phyloP scores from a whole-genome alignment of 2,888 invertebrate genomes.

The Lasioglossum villosulum region DNA sequence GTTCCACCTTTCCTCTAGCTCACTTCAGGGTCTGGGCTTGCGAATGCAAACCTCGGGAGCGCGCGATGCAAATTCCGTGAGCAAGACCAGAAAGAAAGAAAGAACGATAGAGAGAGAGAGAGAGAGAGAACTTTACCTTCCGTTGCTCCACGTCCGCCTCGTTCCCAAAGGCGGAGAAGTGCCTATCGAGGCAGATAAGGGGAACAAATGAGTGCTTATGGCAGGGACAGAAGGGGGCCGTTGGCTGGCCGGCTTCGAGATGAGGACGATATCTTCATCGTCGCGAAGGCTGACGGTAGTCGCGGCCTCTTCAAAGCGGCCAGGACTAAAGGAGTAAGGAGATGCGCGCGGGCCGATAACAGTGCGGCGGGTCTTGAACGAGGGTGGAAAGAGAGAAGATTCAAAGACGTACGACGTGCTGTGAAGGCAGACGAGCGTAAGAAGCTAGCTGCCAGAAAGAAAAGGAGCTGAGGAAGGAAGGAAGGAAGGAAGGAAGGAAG shows the following conservation, averaged over 20 bases:
- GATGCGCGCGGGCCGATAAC: conserved; percentile 66
- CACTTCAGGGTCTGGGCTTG: not conserved
- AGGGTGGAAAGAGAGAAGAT: conserved; percentile 45
- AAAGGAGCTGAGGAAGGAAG: conserved; percentile 24
- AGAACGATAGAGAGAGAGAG: conserved; percentile 15
- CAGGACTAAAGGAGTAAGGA: conserved; percentile 68
- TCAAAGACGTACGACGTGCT: conserved; percentile 67
- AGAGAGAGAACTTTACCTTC: conserved; percentile 14
- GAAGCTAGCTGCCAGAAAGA: conserved; percentile 53
- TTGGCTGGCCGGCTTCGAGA: conserved; percentile 5
- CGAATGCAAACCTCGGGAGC: not conserved
- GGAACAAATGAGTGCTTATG: conserved; percentile 71
- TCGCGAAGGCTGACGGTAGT: conserved; percentile 48
- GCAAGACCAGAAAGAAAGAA: conserved; percentile 31
- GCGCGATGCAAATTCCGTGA: conserved; percentile 42
- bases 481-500: conserved; percentile 24
- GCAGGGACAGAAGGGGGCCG: conserved; percentile 37
- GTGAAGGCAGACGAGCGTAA: conserved; percentile 57
- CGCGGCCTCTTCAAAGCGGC: conserved; percentile 60
- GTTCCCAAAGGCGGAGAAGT: conserved; percentile 64
- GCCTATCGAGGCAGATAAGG: conserved; percentile 69
- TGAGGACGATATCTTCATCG: conserved; percentile 64
- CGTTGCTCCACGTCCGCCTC: conserved; percentile 38
- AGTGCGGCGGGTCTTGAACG: conserved; percentile 42
- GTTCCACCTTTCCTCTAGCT: not conserved